Evolutionary conservation across 1,140 invertebrate genomes (phyloP), one percentile per base, ranked within the genome.

Genomic region (Zaprionus vittiger): DNA sequence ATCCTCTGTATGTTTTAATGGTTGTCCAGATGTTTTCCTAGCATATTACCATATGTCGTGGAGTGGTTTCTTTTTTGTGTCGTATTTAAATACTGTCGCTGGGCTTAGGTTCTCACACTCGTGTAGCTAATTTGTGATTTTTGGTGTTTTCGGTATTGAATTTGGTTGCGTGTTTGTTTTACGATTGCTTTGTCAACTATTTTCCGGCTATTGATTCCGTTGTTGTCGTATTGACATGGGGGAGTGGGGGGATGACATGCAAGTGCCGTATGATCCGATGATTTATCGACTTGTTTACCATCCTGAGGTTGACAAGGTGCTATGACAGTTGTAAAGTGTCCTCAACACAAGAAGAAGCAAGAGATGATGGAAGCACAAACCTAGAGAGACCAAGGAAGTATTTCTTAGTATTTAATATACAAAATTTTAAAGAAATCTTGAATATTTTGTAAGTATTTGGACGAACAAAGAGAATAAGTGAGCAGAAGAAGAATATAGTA

Each of bases 91-190:
- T 87, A 47, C 31, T 52, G 28, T 64, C 52, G 65, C 57, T 54
- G 62, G 20, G 59, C 38, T 56, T 69, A 55, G 66, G 73, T 89
- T 87, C 84, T 89, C 84, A 89, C 84, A 87, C 75, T 84, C 61
- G 84, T 89, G 79, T 81, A 84, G 84, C 84, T 87, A 87, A 87
- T 87, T 87, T 87, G 84, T 87, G 84, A 87, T 87, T 89, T 89
- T 63, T 84, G 73, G 73, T 87, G 84, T 87, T 87, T 87, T 87
- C 77, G 73, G 77, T 89, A 26, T 87, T 83, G 83, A 65, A 69
- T 87, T 73, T 67, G 57, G 57, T 52, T 62, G 63, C 63, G 57
- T 73, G 75, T 77, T 89, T 87, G 73, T 75, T 87, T 86, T 80
- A 83, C 83, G 83, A 73, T 78, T 69, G 83, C 83, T 79, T 80